These are phyloP conservation scores for Numenius phaeopus DNA, from an alignment of 2,797 vertebrate genomes.

Conservation along the genomic window DNA sequence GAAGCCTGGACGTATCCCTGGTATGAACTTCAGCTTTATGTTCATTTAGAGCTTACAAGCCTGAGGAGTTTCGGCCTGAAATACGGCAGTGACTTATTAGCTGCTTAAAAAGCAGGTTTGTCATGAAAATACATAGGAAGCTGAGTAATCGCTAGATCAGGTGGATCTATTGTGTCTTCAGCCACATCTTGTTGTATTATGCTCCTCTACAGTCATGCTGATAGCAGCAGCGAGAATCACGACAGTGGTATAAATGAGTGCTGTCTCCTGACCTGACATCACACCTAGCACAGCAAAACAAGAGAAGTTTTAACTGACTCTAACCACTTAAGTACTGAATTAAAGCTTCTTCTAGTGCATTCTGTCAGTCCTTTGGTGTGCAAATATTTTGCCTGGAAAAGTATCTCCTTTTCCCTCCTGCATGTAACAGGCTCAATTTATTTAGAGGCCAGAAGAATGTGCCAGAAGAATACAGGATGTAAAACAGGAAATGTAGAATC, in stretches of 20 bases:
- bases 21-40: neutral
- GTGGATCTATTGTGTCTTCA: neutral
- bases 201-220: neutral
- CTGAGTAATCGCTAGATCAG: neutral
- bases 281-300: neutral
- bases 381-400: neutral
- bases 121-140: neutral
- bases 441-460: neutral
- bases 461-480: neutral
- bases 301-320: neutral
- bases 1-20: neutral
- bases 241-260: neutral
- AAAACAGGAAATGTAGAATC: neutral
- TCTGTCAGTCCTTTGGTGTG: neutral
- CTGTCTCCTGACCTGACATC: neutral
- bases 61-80: conserved; percentile 5
- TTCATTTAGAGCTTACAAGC: conserved; percentile 1
- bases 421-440: neutral
- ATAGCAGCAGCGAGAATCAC: neutral
- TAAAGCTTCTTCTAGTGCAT: neutral
- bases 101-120: neutral
- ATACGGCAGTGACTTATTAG: neutral
- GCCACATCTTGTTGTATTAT: neutral
- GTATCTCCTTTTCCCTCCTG: neutral
- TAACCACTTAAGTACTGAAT: neutral